Base-by-base conservation (phyloP, 2,113 vertebrate genomes). In the Mustela nigripes region DNA sequence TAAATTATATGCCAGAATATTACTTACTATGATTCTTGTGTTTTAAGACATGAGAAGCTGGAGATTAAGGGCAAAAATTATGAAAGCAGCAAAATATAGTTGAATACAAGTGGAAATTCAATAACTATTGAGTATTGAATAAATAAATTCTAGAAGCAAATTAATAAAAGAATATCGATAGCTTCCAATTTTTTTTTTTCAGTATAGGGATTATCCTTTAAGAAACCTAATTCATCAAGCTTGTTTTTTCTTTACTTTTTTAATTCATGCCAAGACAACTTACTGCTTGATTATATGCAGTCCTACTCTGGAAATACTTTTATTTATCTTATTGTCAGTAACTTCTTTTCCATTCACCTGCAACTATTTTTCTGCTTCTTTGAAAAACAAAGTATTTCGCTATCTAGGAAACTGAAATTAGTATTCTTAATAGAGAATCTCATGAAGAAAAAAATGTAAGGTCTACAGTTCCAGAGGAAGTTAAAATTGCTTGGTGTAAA, bases 1-100 rank as follows among this genome's bases (percentile, higher is more conserved):
- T 96, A 95, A 97, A 93, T 91, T 94, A 26, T 26, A 88, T 16
- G 67, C 31, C 4, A 48, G 87, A 92, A 60, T 95, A 76, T 85
- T 73, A 90, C 48, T 90, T 73, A 62, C 42, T 65, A 60, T 56
- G 6, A 82, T 73, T 81, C 22, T 21, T 92, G 26, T 73, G 67
- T 69, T 22, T 85, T 84, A 89, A 93, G 71, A 78, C 67, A 91
- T 96, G 42, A 89, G 71, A 90, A 80, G 82, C 21, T 85, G 45
- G n/a, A 91, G 42, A 85, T 76, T 21, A 88, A 91, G 4, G 4
- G 9, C 56, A 11, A 16, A 87, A 60, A 83, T 79, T 9, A n/a
- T 83, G 11, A 67, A 8, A 73, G 8, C 36, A 15, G 21, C 5
- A 91, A 94, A 95, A 62, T 87, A 24, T 5, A 88, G 4, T 80